Evolutionary conservation across 2,888 invertebrate genomes (phyloP).

Genomic region (Digitonthophagus gazella): DNA sequence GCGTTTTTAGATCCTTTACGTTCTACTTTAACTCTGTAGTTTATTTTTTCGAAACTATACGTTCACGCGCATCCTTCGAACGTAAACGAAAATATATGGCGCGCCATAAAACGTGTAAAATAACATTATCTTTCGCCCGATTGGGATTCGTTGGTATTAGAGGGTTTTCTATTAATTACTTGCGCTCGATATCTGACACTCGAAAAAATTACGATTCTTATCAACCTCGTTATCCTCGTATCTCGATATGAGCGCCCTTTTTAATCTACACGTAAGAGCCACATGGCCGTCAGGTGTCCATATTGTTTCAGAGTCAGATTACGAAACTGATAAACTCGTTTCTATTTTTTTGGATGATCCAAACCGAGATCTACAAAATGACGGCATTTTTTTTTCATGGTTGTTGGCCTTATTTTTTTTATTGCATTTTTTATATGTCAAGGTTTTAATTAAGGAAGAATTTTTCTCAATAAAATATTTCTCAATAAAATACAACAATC

Average conservation of each 20-base stretch:
- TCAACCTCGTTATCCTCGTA: background rate
- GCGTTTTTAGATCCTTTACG: too few relatives aligned
- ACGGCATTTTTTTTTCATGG: too few relatives aligned
- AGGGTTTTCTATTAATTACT: background rate
- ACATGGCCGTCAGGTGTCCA: slow-evolving; percentile 17
- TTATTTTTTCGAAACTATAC: too few relatives aligned
- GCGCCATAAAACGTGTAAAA: background rate
- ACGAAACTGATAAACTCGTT: slow-evolving; percentile 8
- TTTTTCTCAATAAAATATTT: too few relatives aligned
- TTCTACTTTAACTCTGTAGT: too few relatives aligned
- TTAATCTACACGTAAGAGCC: slow-evolving; percentile 10
- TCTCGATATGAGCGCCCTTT: background rate
- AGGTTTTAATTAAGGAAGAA: too few relatives aligned
- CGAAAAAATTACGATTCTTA: background rate
- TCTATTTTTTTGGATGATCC: background rate
- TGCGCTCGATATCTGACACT: background rate
- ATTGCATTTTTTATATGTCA: background rate
- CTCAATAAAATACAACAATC: too few relatives aligned
- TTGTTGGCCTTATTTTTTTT: background rate
- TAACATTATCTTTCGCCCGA: background rate
- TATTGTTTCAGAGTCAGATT: slow-evolving; percentile 9
- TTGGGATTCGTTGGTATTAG: background rate
- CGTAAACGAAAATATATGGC: too few relatives aligned
- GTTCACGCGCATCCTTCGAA: too few relatives aligned
- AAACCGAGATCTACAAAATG: too few relatives aligned